These are phyloP conservation scores for Schizopygopsis pylzovi DNA, from an alignment of 2,797 vertebrate genomes.

Conservation along the genomic window DNA sequence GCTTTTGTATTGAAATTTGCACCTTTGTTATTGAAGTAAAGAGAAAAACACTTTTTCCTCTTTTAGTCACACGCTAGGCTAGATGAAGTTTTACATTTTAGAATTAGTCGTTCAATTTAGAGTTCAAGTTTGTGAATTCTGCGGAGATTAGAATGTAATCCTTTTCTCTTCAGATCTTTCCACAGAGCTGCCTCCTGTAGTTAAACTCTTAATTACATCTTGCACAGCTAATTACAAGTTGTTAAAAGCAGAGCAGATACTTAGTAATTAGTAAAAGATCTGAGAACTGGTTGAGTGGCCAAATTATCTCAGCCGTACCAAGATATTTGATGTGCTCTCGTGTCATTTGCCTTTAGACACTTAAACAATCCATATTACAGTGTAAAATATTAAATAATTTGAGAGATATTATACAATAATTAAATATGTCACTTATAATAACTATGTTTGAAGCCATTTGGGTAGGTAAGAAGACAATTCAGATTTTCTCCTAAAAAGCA, in stretches of 20 bases:
- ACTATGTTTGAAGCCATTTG: not conserved
- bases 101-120: not conserved
- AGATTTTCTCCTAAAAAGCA: not conserved
- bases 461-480: not conserved
- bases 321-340: conserved; percentile 24
- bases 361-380: not conserved
- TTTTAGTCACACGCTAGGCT: conserved; percentile 18
- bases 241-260: conserved; percentile 40
- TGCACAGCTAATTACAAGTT: conserved; percentile 54
- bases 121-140: conserved; percentile 8
- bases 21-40: conserved; percentile 31
- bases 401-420: not conserved
- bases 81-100: conserved; percentile 23
- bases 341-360: not conserved
- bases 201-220: conserved; percentile 59
- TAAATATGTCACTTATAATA: not conserved
- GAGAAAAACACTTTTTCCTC: not conserved
- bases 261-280: conserved; percentile 55
- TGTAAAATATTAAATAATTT: not conserved
- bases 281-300: conserved; percentile 44
- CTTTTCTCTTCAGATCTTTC: conserved; percentile 7
- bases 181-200: conserved; percentile 35
- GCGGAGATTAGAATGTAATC: conserved; percentile 1
- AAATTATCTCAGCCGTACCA: conserved; percentile 37
- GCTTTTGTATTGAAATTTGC: not conserved